Base-by-base conservation (phyloP, 2,888 invertebrate species). In the Epinotia demarniana region DNA sequence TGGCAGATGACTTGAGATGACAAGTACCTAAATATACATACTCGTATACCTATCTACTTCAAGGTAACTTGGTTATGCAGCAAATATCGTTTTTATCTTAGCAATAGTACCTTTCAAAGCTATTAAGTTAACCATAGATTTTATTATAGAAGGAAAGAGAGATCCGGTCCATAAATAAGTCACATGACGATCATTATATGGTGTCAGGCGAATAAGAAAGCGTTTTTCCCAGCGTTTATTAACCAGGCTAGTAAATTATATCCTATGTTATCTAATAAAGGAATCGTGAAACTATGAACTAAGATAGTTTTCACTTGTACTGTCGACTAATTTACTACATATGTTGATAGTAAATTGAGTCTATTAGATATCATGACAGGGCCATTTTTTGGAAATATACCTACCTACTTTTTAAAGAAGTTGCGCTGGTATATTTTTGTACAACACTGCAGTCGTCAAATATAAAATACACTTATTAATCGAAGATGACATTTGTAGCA, bases 181-280 rank as follows among this genome's bases (percentile, higher is more conserved):
- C n/a, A 8, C 53, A 8, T n/a, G n/a, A 53, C 53, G n/a, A 61
- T 61, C 9, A 33, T 33, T 61, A 8, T 33, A 12, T 33, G 63
- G 18, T 18, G 8, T 9, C 8, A 33, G n/a, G 62, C n/a, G 12
- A 62, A 39, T 9, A 43, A 63, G 63, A 63, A 63, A 63, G 18
- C 63, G 63, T 19, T 63, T 62, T 63, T 63, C 63, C 43, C 63
- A 63, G 39, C 43, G 13, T 11, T 46, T 46, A 63, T 43, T 43
- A 46, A 60, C 60, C 16, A 27, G 27, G 16, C 60, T 27, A 27
- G 16, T 60, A 23, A 60, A 27, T 23, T 27, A 53, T 60, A 23
- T 23, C 27, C 18, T 63, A 46, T 12, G 12, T 43, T 63, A 63
- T 63, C 46, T 63, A 43, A 18, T 63, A 43, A 18, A 43, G 60